Evolutionary conservation across 2,113 vertebrate species (phyloP).

Genomic region (Tylochromis polylepis): DNA sequence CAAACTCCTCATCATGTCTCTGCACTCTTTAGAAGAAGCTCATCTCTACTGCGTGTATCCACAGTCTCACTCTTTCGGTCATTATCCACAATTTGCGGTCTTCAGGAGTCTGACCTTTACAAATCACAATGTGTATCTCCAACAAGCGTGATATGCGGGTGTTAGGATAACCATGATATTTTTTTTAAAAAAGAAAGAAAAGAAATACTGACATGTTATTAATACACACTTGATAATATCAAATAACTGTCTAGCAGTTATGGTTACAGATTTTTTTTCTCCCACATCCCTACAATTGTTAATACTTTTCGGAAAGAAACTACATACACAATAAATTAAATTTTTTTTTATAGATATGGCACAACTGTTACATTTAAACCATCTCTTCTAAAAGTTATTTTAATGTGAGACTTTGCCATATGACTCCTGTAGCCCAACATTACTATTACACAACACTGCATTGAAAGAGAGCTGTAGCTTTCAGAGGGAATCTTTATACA

Average conservation of each 20-base stretch:
- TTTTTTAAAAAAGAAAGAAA: background rate
- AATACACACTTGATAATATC: background rate
- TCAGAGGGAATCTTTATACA: background rate
- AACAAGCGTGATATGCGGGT: background rate
- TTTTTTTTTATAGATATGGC: background rate
- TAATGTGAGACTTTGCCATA: background rate
- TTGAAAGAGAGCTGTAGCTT: background rate
- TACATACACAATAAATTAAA: background rate
- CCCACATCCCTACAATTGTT: background rate
- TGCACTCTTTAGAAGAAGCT: background rate
- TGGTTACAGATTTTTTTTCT: background rate
- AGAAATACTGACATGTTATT: background rate
- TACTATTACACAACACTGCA: background rate
- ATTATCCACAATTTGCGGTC: background rate
- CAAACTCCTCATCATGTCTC: background rate
- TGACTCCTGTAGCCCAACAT: background rate
- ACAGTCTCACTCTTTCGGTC: background rate
- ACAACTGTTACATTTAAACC: background rate
- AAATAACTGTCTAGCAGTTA: background rate
- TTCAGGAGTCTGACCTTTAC: background rate
- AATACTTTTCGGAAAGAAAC: background rate
- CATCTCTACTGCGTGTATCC: background rate
- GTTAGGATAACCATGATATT: background rate
- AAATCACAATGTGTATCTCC: background rate
- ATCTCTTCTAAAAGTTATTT: background rate